Evolutionary conservation across 37 sponge, comb jelly and placozoan species (phyloP).

Genomic region (Haliclona indistincta): DNA sequence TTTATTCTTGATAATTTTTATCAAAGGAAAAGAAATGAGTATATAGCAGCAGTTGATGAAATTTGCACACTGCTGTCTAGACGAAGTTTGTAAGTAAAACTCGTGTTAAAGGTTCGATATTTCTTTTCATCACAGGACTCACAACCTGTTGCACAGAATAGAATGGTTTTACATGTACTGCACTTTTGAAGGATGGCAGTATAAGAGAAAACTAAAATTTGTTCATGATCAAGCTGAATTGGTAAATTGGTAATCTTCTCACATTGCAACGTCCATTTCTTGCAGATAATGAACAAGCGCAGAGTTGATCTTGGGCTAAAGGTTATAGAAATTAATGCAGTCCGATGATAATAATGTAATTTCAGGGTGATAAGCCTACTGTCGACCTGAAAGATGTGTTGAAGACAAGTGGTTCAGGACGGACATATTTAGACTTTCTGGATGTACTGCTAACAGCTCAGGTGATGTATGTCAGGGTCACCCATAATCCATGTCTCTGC

Average conservation of each 20-base stretch:
- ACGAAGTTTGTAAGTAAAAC: too few relatives aligned
- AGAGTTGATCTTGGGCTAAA: too few relatives aligned
- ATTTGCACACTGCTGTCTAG: constrained; percentile 7
- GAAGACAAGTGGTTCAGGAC: too few relatives aligned
- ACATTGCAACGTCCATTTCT: background rate
- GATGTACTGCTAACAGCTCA: constrained; percentile 68
- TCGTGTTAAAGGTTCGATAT: too few relatives aligned
- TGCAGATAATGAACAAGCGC: too few relatives aligned
- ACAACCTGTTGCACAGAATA: background rate
- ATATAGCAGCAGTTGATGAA: constrained; percentile 47
- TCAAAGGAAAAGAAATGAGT: constrained; percentile 29
- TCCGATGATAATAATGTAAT: too few relatives aligned
- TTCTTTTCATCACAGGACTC: background rate
- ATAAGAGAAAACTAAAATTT: background rate
- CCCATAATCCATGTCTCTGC: background rate
- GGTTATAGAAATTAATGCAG: background rate
- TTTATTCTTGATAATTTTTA: too few relatives aligned
- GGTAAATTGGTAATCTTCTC: background rate
- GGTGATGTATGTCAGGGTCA: too few relatives aligned
- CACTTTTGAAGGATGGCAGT: background rate
- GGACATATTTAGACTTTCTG: constrained; percentile 54
- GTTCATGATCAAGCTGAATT: background rate
- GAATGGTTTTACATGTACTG: background rate
- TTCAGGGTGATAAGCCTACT: too few relatives aligned
- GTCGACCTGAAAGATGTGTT: too few relatives aligned